phyloP scores from a whole-genome alignment of 2,797 vertebrate genomes.

The Podarcis lilfordi region DNA sequence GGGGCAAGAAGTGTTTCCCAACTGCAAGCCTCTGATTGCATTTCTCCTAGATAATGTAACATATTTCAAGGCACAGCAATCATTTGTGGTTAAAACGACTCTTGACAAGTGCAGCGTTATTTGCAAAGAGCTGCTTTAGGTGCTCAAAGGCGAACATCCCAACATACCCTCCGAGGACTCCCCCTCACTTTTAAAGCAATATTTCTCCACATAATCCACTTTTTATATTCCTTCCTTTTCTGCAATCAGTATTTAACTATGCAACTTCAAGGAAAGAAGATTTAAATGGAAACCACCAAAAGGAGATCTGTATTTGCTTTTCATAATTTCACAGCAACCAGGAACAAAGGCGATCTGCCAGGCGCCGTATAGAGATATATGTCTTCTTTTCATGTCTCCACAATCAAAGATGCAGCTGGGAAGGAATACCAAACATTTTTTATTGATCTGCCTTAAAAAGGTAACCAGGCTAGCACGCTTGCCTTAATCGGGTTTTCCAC shows the following conservation, averaged over 20 bases:
- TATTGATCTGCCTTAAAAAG: slow-evolving; percentile 28
- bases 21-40: not conserved
- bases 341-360: not conserved
- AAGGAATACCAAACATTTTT: not conserved
- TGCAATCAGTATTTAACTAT: slow-evolving; percentile 21
- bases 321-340: slow-evolving; percentile 16
- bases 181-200: slow-evolving; percentile 14
- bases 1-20: not conserved
- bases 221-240: not conserved
- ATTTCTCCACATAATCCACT: slow-evolving; percentile 31
- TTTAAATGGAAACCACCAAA: slow-evolving; percentile 40
- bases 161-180: not conserved
- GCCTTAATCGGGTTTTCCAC: not conserved
- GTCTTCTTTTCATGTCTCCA: slow-evolving; percentile 19
- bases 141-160: slow-evolving; percentile 7
- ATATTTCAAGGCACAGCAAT: not conserved
- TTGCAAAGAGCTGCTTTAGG: slow-evolving; percentile 9
- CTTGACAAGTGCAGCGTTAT: slow-evolving; percentile 14
- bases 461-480: not conserved
- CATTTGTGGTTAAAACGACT: slow-evolving; percentile 27
- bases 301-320: slow-evolving; percentile 31
- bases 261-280: not conserved
- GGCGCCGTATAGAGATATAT: not conserved
- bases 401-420: slow-evolving; percentile 12
- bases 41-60: slow-evolving; percentile 24